phyloP scores from a whole-genome alignment of 1,140 invertebrate species.

The Tigriopus japonicus region DNA sequence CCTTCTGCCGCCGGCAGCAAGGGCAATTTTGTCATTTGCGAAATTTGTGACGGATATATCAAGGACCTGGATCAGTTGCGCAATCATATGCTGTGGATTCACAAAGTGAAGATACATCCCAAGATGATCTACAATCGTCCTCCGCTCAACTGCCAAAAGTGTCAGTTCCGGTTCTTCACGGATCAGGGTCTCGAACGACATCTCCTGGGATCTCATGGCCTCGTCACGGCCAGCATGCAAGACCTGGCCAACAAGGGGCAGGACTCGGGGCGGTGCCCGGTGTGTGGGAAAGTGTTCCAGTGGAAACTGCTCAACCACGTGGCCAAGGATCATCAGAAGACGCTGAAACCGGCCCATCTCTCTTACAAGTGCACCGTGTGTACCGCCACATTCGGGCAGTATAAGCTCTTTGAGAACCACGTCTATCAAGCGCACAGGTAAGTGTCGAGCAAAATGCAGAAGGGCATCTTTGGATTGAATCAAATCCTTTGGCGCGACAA shows the following conservation, averaged over 20 bases:
- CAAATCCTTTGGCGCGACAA: too few relatives aligned
- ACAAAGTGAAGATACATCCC: slow-evolving; percentile 82
- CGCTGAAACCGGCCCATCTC: slow-evolving; percentile 69
- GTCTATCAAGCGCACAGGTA: slow-evolving; percentile 70
- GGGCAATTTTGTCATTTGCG: slow-evolving; percentile 73
- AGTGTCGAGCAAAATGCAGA: neutral
- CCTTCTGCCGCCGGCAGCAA: slow-evolving; percentile 28
- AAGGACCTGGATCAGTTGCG: slow-evolving; percentile 77
- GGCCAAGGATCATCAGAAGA: slow-evolving; percentile 69
- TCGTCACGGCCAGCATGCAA: slow-evolving; percentile 87
- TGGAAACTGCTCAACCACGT: slow-evolving; percentile 81
- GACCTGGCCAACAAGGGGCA: slow-evolving; percentile 84
- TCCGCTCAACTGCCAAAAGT: slow-evolving; percentile 85
- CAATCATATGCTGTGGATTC: slow-evolving; percentile 90
- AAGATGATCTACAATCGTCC: slow-evolving; percentile 89
- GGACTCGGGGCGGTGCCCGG: slow-evolving; percentile 76
- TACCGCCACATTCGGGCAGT: slow-evolving; percentile 81
- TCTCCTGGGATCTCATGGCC: slow-evolving; percentile 72
- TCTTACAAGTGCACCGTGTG: slow-evolving; percentile 89
- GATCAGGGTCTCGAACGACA: slow-evolving; percentile 78
- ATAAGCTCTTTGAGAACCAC: slow-evolving; percentile 82
- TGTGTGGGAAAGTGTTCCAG: slow-evolving; percentile 77
- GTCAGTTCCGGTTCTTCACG: slow-evolving; percentile 67
- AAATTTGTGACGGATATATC: slow-evolving; percentile 86
- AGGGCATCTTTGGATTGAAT: too few relatives aligned